Conservation (phyloP, 2,888 invertebrate genomes). For the Tiliacea citrago region DNA sequence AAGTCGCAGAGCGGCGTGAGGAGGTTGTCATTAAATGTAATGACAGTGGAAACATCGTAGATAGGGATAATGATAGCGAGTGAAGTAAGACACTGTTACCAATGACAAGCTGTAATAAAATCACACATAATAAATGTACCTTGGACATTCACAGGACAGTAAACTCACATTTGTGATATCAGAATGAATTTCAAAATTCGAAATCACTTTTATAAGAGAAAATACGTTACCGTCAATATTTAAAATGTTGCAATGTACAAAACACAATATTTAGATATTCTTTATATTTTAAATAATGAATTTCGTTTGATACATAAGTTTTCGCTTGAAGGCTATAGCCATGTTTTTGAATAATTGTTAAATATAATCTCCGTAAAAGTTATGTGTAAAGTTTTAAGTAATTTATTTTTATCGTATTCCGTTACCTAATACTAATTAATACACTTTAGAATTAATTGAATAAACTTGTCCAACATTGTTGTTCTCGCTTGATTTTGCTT, state of each 20-base stretch:
- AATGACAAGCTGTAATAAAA: slow-evolving; percentile 75
- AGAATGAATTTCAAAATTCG: slow-evolving; percentile 65
- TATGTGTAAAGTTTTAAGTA: slow-evolving; percentile 59
- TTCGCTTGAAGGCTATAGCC: slow-evolving; percentile 62
- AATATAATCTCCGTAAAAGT: slow-evolving; percentile 51
- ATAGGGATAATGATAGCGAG: slow-evolving; percentile 75
- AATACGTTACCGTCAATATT: slow-evolving; percentile 68
- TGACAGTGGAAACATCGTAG: slow-evolving; percentile 77
- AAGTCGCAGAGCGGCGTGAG: slow-evolving; percentile 86
- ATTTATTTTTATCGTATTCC: slow-evolving; percentile 62
- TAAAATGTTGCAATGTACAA: slow-evolving; percentile 70
- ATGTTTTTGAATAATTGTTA: slow-evolving; percentile 61
- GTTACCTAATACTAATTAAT: slow-evolving; percentile 62
- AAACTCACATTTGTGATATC: slow-evolving; percentile 71
- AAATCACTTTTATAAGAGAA: slow-evolving; percentile 59
- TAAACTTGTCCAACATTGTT: slow-evolving; percentile 41
- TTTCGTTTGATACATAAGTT: slow-evolving; percentile 48
- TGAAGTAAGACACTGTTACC: slow-evolving; percentile 82
- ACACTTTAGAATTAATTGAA: slow-evolving; percentile 47
- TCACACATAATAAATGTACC: slow-evolving; percentile 63
- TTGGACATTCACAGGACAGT: slow-evolving; percentile 62
- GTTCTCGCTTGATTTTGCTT: slow-evolving; percentile 42
- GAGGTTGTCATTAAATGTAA: slow-evolving; percentile 74
- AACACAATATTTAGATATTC: slow-evolving; percentile 58
- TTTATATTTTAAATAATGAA: slow-evolving; percentile 45